phyloP scores from a whole-genome alignment of 2,797 vertebrate species.

The Acanthornis magna region DNA sequence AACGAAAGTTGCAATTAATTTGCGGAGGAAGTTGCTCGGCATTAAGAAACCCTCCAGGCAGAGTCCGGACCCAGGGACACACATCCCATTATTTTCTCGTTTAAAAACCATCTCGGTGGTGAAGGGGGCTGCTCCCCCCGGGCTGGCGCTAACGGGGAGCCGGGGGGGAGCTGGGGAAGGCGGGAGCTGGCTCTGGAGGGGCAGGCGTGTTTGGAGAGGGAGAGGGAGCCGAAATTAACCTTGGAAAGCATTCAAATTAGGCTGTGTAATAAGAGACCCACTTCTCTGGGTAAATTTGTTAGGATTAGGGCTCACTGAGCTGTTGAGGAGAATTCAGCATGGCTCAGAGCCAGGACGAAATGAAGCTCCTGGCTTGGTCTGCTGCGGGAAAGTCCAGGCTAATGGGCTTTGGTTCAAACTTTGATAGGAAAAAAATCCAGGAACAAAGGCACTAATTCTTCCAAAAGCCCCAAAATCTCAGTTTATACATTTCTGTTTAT shows the following conservation, averaged over 20 bases:
- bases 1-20: slow-evolving; percentile 67
- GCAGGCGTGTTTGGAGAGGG: slow-evolving; percentile 8
- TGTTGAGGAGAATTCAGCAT: slow-evolving; percentile 68
- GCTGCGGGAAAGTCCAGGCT: slow-evolving; percentile 64
- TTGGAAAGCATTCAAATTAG: slow-evolving; percentile 72
- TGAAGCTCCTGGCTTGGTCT: slow-evolving; percentile 68
- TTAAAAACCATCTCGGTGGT: slow-evolving; percentile 44
- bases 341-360: slow-evolving; percentile 67
- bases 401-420: slow-evolving; percentile 72
- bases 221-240: slow-evolving; percentile 67
- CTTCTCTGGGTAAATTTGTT: slow-evolving; percentile 75
- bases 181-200: background rate
- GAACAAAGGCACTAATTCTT: slow-evolving; percentile 77
- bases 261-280: slow-evolving; percentile 72
- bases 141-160: background rate
- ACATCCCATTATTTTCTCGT: slow-evolving; percentile 61
- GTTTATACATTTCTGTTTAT: slow-evolving; percentile 76
- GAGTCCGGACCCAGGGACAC: slow-evolving; percentile 11
- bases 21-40: slow-evolving; percentile 56
- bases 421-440: slow-evolving; percentile 72
- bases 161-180: background rate
- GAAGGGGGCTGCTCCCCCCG: slow-evolving; percentile 4
- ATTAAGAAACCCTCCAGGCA: slow-evolving; percentile 45
- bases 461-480: slow-evolving; percentile 72
- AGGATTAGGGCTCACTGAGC: slow-evolving; percentile 74